phyloP scores from a whole-genome alignment of 2,888 invertebrate species.

The Pocota personata region DNA sequence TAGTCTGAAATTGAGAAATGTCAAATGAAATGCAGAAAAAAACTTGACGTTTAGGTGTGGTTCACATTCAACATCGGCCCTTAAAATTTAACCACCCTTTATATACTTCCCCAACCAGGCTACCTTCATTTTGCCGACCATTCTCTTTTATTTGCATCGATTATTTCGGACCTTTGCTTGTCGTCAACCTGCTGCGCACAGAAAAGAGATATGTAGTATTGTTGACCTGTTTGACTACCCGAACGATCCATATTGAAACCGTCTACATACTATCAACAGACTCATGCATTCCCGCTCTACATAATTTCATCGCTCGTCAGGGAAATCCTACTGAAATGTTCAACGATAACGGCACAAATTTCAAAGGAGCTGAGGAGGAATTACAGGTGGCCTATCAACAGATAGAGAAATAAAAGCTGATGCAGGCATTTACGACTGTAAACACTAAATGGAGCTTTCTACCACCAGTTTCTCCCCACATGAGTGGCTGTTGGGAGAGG shows the following conservation, averaged over 20 bases:
- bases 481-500: constrained; percentile 65
- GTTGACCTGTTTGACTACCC: constrained; percentile 50
- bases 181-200: neutral
- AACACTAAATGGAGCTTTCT: constrained; percentile 72
- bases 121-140: neutral
- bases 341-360: constrained; percentile 48
- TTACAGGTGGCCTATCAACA: neutral
- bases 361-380: neutral
- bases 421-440: neutral
- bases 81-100: too few relatives aligned
- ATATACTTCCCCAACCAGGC: neutral
- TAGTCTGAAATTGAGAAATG: too few relatives aligned
- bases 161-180: constrained; percentile 23
- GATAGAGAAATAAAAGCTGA: neutral
- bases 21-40: too few relatives aligned
- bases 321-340: neutral
- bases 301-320: constrained; percentile 18
- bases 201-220: constrained; percentile 36
- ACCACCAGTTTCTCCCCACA: constrained; percentile 71
- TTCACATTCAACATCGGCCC: too few relatives aligned
- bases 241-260: constrained; percentile 47
- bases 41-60: too few relatives aligned
- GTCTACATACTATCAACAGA: constrained; percentile 21
- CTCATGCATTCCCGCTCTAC: constrained; percentile 13
- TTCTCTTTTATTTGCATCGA: neutral